phyloP scores from a whole-genome alignment of 2,888 invertebrate genomes.

The Catocala sponsa region DNA sequence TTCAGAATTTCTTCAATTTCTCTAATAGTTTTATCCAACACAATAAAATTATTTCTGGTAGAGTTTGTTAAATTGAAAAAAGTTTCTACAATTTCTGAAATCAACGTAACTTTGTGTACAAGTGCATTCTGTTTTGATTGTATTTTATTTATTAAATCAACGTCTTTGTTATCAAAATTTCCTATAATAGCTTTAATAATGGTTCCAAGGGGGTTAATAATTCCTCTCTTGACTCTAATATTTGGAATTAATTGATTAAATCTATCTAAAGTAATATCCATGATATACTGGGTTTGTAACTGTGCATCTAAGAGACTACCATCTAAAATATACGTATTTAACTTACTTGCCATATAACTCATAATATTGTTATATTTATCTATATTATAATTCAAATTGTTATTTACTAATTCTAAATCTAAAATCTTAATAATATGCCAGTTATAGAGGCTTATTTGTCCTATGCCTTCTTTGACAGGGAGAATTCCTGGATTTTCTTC shows the following conservation, averaged over 20 bases:
- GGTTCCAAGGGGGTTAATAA: slow-evolving; percentile 1
- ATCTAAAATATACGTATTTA: slow-evolving; percentile 6
- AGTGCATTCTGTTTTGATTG: slow-evolving; percentile 24
- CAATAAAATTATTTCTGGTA: slow-evolving; percentile 24
- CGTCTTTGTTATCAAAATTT: slow-evolving; percentile 47
- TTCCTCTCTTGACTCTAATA: slow-evolving; percentile 9
- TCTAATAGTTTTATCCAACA: slow-evolving; percentile 21
- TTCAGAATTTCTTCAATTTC: slow-evolving; percentile 26
- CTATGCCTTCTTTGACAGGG: slow-evolving; percentile 34
- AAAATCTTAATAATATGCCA: slow-evolving; percentile 4
- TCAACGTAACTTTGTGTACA: slow-evolving; percentile 30
- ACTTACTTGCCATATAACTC: background rate
- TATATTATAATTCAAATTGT: slow-evolving; percentile 2
- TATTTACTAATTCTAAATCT: slow-evolving; percentile 5
- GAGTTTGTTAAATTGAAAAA: slow-evolving; percentile 12
- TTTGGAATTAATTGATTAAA: slow-evolving; percentile 28
- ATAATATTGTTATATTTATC: slow-evolving; percentile 5
- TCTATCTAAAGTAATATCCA: slow-evolving; percentile 15
- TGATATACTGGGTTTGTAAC: slow-evolving; percentile 7
- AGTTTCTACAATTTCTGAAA: slow-evolving; percentile 5
- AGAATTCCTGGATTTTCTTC: slow-evolving; percentile 40
- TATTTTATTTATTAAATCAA: slow-evolving; percentile 29
- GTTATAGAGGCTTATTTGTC: background rate
- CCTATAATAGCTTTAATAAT: slow-evolving; percentile 28
- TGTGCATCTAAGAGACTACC: slow-evolving; percentile 4